phyloP scores from a whole-genome alignment of 2,113 vertebrate genomes.

The Crotalus tigris region DNA sequence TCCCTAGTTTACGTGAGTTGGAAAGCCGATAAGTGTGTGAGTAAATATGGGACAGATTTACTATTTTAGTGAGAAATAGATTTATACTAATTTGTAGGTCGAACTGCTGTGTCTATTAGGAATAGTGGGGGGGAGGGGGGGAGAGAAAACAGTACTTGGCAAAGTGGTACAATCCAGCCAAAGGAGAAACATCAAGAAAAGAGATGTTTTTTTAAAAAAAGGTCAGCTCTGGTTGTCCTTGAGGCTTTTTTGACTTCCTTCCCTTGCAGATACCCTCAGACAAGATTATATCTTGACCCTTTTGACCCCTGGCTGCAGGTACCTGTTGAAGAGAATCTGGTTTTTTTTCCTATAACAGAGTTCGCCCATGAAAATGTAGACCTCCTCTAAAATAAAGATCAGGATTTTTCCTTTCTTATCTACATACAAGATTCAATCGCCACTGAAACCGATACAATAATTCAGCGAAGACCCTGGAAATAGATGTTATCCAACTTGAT shows the following conservation, averaged over 20 bases:
- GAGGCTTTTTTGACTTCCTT: neutral
- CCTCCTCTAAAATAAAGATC: neutral
- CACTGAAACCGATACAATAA: neutral
- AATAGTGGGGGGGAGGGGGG: neutral
- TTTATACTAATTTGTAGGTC: neutral
- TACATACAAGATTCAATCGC: neutral
- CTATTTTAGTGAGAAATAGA: neutral
- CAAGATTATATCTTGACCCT: neutral
- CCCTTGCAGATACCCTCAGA: neutral
- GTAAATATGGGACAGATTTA: neutral
- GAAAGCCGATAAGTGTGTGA: too few species aligned
- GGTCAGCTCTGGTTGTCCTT: neutral
- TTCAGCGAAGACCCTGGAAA: neutral
- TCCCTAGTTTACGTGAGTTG: too few species aligned
- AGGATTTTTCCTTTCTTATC: neutral
- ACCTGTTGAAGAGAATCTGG: neutral
- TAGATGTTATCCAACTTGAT: neutral
- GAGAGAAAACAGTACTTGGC: neutral
- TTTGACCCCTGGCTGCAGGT: neutral
- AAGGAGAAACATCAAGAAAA: neutral
- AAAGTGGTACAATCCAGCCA: neutral
- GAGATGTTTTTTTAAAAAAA: neutral
- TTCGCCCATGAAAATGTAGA: neutral
- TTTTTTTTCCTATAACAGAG: neutral
- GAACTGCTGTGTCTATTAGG: neutral